Percentiles rank a stretch among this genome's conserved stretches.
Conservation (phyloP, 2,888 invertebrate genomes). For the Platynereis dumerilii region DNA sequence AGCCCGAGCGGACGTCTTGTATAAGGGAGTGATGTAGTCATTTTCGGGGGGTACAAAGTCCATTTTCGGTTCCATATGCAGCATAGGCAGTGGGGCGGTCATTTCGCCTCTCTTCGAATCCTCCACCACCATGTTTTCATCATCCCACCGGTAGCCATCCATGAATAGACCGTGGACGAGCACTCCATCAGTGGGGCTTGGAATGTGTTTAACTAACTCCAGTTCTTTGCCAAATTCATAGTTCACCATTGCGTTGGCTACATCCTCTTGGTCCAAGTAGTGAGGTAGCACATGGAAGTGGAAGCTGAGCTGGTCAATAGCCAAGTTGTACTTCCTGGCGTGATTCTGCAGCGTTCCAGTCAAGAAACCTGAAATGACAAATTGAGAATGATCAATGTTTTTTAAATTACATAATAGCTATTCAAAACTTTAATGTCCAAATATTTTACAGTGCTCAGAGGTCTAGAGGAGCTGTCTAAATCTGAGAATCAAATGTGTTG, state of each 20-base stretch:
- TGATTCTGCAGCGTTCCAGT: slow-evolving; percentile 64
- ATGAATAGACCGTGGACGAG: slow-evolving; percentile 64
- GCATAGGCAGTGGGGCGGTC: slow-evolving; percentile 74
- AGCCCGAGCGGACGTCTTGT: slow-evolving; percentile 62
- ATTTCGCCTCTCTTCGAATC: slow-evolving; percentile 72
- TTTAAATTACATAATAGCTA: too few species aligned
- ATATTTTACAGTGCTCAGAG: too few species aligned
- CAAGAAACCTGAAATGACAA: slow-evolving; percentile 60
- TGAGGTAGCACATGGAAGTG: slow-evolving; percentile 71
- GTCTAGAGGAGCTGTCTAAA: too few species aligned
- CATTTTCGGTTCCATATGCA: slow-evolving; percentile 69
- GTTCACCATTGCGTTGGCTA: slow-evolving; percentile 41
- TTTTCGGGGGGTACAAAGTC: slow-evolving; percentile 65
- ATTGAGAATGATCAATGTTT: too few species aligned
- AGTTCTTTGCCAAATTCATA: slow-evolving; percentile 60
- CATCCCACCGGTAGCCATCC: slow-evolving; percentile 63
- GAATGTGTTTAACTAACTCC: slow-evolving; percentile 55
- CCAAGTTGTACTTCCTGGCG: slow-evolving; percentile 61
- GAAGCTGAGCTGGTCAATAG: slow-evolving; percentile 64
- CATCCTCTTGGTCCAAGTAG: slow-evolving; percentile 59
- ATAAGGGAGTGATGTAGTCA: slow-evolving; percentile 61
- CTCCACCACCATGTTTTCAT: slow-evolving; percentile 47
- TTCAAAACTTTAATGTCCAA: too few species aligned
- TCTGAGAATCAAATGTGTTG: too few species aligned
- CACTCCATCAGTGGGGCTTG: slow-evolving; percentile 59